Evolutionary conservation across 2,888 invertebrate genomes (phyloP).

Genomic region (Deilephila elpenor): DNA sequence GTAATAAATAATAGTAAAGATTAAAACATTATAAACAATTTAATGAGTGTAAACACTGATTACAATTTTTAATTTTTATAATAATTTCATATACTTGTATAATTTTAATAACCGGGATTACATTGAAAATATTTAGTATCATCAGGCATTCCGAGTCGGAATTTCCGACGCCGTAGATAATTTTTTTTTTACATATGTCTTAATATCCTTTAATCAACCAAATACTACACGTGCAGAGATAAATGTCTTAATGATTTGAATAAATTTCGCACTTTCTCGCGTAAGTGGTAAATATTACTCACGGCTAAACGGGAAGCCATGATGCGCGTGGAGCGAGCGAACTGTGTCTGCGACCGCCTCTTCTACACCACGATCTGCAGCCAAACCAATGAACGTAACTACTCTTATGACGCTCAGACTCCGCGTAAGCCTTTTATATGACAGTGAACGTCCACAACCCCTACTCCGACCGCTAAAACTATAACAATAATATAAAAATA

Average conservation of each 20-base stretch:
- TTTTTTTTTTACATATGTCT: neutral
- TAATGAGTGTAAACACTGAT: too few species aligned
- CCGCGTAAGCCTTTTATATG: slow-evolving; percentile 71
- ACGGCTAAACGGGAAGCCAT: slow-evolving; percentile 76
- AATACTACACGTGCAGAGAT: neutral
- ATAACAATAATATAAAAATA: slow-evolving; percentile 52
- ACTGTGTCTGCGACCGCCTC: slow-evolving; percentile 50
- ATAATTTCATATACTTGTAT: too few species aligned
- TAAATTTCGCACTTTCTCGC: slow-evolving; percentile 41
- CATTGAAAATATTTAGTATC: too few species aligned
- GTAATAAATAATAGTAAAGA: too few species aligned
- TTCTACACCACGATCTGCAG: slow-evolving; percentile 52
- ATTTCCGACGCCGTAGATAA: too few species aligned
- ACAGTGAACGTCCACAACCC: slow-evolving; percentile 76
- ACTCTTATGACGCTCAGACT: slow-evolving; percentile 58
- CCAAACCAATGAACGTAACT: slow-evolving; percentile 54
- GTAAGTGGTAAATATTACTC: slow-evolving; percentile 57
- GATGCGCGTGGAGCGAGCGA: slow-evolving; percentile 58
- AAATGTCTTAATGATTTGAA: slow-evolving; percentile 26
- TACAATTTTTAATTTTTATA: too few species aligned
- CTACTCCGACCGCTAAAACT: slow-evolving; percentile 60
- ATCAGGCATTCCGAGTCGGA: too few species aligned
- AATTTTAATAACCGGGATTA: neutral
- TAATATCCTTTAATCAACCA: neutral
- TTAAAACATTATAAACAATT: too few species aligned